Conservation (phyloP, 1,140 invertebrate genomes). For the Druon quercuslanigerum region DNA sequence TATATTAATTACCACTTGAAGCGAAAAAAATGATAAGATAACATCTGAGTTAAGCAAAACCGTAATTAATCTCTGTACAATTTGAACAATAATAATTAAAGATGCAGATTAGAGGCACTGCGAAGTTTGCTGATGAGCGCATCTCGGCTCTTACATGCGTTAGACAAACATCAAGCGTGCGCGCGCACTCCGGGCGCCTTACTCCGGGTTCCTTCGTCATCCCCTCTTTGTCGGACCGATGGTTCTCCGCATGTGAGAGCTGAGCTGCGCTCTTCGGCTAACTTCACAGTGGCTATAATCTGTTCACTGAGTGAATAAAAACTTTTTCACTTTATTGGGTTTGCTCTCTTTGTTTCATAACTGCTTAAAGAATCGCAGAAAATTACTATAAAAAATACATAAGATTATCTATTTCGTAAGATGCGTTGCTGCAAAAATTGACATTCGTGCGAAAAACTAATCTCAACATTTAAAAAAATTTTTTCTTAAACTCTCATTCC, state of each 20-base stretch:
- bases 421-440: slow-evolving; percentile 51
- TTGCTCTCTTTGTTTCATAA: not conserved
- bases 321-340: too few relatives aligned
- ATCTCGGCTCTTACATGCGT: too few relatives aligned
- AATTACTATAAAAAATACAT: slow-evolving; percentile 45
- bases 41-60: not conserved
- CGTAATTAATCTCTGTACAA: not conserved
- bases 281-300: too few relatives aligned
- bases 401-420: slow-evolving; percentile 42
- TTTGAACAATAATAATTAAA: not conserved
- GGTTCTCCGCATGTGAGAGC: too few relatives aligned
- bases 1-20: slow-evolving; percentile 18
- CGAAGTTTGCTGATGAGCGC: too few relatives aligned
- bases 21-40: not conserved
- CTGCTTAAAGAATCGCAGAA: slow-evolving; percentile 40
- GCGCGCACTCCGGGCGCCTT: too few relatives aligned
- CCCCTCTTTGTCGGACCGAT: not conserved
- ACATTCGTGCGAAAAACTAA: slow-evolving; percentile 49
- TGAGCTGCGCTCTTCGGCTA: too few relatives aligned
- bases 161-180: too few relatives aligned
- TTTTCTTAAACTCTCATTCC: too few relatives aligned
- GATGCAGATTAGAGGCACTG: too few relatives aligned
- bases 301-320: too few relatives aligned
- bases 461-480: not conserved
- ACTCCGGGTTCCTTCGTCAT: too few relatives aligned